Evolutionary conservation across 2,113 vertebrate genomes (phyloP), one percentile per base, ranked within the genome.

Genomic region (Agapornis roseicollis): DNA sequence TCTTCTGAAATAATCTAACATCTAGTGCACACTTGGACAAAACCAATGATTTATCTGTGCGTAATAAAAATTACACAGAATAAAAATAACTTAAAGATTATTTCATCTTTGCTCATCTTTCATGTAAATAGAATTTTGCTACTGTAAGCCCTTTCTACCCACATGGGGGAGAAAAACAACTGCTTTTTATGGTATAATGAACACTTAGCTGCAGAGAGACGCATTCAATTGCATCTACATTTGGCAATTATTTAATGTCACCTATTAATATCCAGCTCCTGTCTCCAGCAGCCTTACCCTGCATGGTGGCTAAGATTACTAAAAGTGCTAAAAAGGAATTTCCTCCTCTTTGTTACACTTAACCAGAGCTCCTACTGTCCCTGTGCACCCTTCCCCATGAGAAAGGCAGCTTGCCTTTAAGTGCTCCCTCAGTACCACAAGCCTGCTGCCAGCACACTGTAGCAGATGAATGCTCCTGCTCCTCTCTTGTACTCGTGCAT

Each of bases 31-130:
- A 93, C 78, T 82, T 95, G 86, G 78, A 90, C 81, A 96, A 90
- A 97, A 96, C 69, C 88, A 81, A 72, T 71, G 74, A 92, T 85
- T 74, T 88, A 92, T 92, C 69, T 85, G 80, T 41, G 96, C 95
- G 92, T 94, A 95, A 94, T 80, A 93, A 96, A 96, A 97, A 98
- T 95, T 58, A 77, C 84, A 74, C 88, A 94, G 79, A 91, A 97
- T 92, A 89, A 96, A 97, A 95, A 93, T 80, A 50, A 94, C 58
- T 90, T 94, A 69, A 74, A 95, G 74, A 97, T 92, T 95, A 91
- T 91, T 97, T 96, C 65, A 84, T 91, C 79, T 92, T 86, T 94
- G 88, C 84, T 94, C 93, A 93, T 80, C 61, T 91, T 92, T 93
- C 91, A 95, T 68, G 65, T 72, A 94, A 89, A 93, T 86, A 93